Evolutionary conservation across 2,113 vertebrate species (phyloP), one percentile per base, ranked within the genome.

Genomic region (Proterorhinus semilunaris): DNA sequence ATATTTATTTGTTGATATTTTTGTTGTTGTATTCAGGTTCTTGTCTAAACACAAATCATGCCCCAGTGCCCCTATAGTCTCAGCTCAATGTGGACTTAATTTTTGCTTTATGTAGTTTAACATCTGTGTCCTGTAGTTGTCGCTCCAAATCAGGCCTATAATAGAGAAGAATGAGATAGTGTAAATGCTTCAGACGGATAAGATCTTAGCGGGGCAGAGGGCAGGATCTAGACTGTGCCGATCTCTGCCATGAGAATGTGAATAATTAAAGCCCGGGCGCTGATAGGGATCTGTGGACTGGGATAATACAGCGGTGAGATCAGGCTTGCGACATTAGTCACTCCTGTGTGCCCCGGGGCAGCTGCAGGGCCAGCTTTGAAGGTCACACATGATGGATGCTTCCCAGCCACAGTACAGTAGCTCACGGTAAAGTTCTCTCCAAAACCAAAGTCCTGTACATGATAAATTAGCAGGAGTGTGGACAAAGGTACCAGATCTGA

Each of bases 241-340:
- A 86, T 83, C 81, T 76, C 74, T 85, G 66, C 73, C 73, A 84
- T 86, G 85, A 87, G 85, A 72, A 75, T 82, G 89, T 90, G 87
- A 92, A 92, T 91, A 91, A 92, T 92, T 92, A 89, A 92, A 90
- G 77, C 81, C 45, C 59, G 76, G 82, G 77, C 64, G 66, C 74
- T 17, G 89, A 92, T 90, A 89, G 76, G 67, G 80, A 91, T 92
- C 90, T 90, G 84, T 86, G 16, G 81, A 82, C 76, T 86, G 72
- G 66, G 75, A 86, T 88, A 86, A 84, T 85, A 76, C 74, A 69
- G 83, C 80, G 87, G 12, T 69, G 84, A 85, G 84, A 87, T 84
- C 71, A 63, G 80, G 74, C 78, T 74, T 71, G 77, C 47, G 66
- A 82, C 84, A 90, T 88, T 62, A 87, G 82, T 88, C 86, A 83